Conservation (phyloP, 2,113 vertebrate genomes). For the Phalacrocorax pelagicus region DNA sequence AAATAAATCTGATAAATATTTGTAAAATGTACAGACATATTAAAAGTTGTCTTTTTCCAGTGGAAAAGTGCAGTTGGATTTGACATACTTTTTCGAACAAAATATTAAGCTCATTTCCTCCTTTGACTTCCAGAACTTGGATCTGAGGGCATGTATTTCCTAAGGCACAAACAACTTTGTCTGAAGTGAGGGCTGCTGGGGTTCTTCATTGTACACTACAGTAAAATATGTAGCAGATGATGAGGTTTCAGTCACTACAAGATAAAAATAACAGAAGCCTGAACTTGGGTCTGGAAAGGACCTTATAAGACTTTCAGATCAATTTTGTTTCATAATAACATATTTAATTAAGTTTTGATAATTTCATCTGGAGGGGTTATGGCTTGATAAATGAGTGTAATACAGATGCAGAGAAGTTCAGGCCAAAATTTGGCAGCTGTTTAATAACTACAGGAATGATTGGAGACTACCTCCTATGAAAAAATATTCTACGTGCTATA, state of each 20-base stretch:
- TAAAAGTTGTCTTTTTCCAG: background rate
- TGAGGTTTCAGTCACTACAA: background rate
- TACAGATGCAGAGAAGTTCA: background rate
- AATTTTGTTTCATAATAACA: background rate
- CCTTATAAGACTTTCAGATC: background rate
- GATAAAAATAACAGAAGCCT: background rate
- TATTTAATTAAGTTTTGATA: background rate
- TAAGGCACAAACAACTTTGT: background rate
- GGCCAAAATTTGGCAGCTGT: background rate
- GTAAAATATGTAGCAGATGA: background rate
- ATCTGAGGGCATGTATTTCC: background rate
- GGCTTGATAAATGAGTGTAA: background rate
- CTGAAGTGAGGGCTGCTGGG: background rate
- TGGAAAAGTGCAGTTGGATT: background rate
- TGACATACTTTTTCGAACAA: background rate
- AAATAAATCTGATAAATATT: background rate
- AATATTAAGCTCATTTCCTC: background rate
- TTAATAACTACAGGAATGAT: background rate
- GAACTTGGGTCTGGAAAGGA: background rate
- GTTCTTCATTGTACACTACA: background rate
- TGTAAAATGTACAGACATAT: background rate
- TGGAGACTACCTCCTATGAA: background rate
- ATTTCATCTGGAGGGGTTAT: background rate
- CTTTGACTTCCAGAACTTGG: background rate
- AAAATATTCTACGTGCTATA: background rate